Base-by-base conservation (phyloP, 2,113 vertebrate species). In the Nothobranchius furzeri region DNA sequence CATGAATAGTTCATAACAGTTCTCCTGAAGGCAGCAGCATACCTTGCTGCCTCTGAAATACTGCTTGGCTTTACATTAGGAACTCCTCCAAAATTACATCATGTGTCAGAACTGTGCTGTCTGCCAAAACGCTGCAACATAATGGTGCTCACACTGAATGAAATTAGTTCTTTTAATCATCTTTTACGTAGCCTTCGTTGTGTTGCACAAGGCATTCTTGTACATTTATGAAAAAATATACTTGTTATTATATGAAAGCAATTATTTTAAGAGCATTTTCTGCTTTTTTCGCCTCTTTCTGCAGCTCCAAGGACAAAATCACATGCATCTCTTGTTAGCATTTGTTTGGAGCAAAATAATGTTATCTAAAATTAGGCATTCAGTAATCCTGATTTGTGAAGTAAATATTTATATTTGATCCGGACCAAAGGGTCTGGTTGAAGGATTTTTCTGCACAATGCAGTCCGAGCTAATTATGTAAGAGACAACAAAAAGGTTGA, bases 1-100 rank as follows among this genome's bases (percentile, higher is more conserved):
- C 82, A 89, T 89, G 76, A 91, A 90, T 88, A 88, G 84, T 89
- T 90, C 48, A 88, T 83, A 46, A 64, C 62, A 53, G 64, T 68
- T 85, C 75, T 81, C 57, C 70, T 71, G 77, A 70, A 68, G 79
- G 78, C 68, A 78, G 78, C 68, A 78, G 78, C 75, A 76, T 63
- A 83, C 83, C 78, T 90, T 83, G 61, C 64, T 69, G 74, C 53
- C 59, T 81, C 60, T 40, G 75, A 85, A 66, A 60, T 78, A 67
- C 70, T 78, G 76, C 73, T 68, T 59, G 70, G 66, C 67, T 75
- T 54, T 71, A 80, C 72, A 75, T 65, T 36, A 64, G 76, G 76
- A 75, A 77, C 77, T 75, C 68, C 70, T 80, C 71, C 81, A 81
- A 56, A 67, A 70, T 82, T 84, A 79, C 81, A 85, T 85, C 82